Conservation (phyloP, 2,113 vertebrate genomes). For the Lampris incognitus region DNA sequence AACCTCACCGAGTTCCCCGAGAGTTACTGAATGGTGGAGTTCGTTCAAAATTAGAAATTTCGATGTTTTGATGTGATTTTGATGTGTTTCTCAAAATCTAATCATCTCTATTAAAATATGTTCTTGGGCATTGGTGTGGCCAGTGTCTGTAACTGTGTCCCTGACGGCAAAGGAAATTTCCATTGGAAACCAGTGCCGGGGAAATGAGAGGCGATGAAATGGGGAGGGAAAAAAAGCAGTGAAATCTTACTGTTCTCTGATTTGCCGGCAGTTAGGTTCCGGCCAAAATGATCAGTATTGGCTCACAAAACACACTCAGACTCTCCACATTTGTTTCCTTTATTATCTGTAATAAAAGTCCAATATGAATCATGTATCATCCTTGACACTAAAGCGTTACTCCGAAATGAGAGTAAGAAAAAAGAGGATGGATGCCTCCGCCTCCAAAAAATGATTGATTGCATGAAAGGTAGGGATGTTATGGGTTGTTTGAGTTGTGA, state of each 20-base stretch:
- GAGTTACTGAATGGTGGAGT: too few species aligned
- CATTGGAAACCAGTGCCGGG: slow-evolving; percentile 27
- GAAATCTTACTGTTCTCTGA: slow-evolving; percentile 42
- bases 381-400: slow-evolving; percentile 40
- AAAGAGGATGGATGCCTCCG: background rate
- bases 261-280: slow-evolving; percentile 49
- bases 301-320: slow-evolving; percentile 27
- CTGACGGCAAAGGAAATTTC: slow-evolving; percentile 50
- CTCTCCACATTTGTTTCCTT: slow-evolving; percentile 14
- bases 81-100: background rate
- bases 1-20: slow-evolving; percentile 7
- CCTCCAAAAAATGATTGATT: background rate
- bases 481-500: slow-evolving; percentile 13
- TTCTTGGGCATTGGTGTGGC: slow-evolving; percentile 7
- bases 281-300: slow-evolving; percentile 44
- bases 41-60: too few species aligned
- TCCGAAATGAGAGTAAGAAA: slow-evolving; percentile 35
- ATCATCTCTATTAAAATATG: background rate
- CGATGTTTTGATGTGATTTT: background rate
- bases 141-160: slow-evolving; percentile 8
- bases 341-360: slow-evolving; percentile 19
- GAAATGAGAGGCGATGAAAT: slow-evolving; percentile 11
- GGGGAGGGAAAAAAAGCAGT: slow-evolving; percentile 61
- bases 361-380: slow-evolving; percentile 38
- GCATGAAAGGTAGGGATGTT: slow-evolving; percentile 1